Conservation (phyloP, 1,140 invertebrate species). For the Heterodera schachtii region DNA sequence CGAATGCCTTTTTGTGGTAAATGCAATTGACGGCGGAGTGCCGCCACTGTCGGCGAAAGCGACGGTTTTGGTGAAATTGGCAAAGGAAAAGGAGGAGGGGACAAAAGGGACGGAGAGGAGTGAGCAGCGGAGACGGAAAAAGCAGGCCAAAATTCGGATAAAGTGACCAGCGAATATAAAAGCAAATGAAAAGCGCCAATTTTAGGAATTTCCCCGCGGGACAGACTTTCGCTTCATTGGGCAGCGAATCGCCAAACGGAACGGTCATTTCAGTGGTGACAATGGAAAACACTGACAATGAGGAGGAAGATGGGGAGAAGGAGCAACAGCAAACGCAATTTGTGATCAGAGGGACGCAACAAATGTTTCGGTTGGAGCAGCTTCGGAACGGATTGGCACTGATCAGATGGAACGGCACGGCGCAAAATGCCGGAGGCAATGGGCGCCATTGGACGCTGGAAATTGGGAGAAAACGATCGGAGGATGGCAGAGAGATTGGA, state of each 20-base stretch:
- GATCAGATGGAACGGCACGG: constrained; percentile 5
- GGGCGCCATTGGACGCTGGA: background rate
- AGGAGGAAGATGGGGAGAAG: background rate
- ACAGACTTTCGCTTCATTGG: background rate
- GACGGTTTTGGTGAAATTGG: background rate
- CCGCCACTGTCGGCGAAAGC: constrained; percentile 5
- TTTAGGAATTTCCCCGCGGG: constrained; percentile 6
- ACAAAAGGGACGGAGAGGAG: background rate
- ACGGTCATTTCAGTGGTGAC: constrained; percentile 10
- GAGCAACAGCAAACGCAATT: background rate
- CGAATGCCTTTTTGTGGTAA: constrained; percentile 10
- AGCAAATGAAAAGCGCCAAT: too few relatives aligned
- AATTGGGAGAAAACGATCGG: background rate
- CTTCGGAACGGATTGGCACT: constrained; percentile 1
- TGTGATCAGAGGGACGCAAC: background rate
- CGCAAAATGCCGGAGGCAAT: background rate
- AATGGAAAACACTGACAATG: constrained; percentile 7
- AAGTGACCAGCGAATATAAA: too few relatives aligned
- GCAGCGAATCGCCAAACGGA: background rate
- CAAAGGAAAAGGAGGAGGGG: background rate
- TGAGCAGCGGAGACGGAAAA: background rate
- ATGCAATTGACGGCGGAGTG: constrained; percentile 8
- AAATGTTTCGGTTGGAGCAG: constrained; percentile 13
- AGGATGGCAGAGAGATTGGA: background rate
- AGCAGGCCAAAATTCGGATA: too few relatives aligned